These are phyloP conservation scores for Periophthalmodon schlosseri DNA, from an alignment of 2,113 vertebrate species.

Conservation along the genomic window DNA sequence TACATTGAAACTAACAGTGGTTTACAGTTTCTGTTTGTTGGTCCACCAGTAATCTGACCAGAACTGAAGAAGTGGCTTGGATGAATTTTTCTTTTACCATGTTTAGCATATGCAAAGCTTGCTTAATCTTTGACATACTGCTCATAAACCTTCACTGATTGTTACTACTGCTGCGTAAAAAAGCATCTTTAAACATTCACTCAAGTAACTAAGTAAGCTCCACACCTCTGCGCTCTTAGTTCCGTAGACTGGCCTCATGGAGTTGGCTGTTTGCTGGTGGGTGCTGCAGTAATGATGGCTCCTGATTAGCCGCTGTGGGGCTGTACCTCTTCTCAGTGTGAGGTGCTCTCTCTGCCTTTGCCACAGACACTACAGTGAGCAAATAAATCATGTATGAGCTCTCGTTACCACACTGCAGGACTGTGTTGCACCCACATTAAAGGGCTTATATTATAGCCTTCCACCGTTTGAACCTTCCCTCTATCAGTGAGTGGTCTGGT, in stretches of 20 bases:
- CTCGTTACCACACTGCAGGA: background rate
- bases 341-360: background rate
- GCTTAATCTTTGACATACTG: no score
- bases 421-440: background rate
- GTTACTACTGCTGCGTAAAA: no score
- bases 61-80: no score
- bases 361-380: background rate
- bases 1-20: no score
- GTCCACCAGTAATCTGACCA: no score
- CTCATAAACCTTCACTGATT: no score
- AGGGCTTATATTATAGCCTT: background rate
- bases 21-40: no score
- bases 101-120: no score
- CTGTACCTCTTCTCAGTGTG: background rate
- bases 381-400: constrained; percentile 2
- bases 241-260: background rate
- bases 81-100: no score
- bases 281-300: background rate
- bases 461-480: background rate
- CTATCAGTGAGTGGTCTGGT: background rate
- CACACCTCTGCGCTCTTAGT: background rate
- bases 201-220: background rate
- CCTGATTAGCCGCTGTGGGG: background rate
- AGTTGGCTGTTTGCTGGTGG: background rate
- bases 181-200: no score